Percentiles rank a stretch among this genome's conserved stretches.
phyloP scores from a whole-genome alignment of 2,113 vertebrate species.

The Paramisgurnus dabryanus region DNA sequence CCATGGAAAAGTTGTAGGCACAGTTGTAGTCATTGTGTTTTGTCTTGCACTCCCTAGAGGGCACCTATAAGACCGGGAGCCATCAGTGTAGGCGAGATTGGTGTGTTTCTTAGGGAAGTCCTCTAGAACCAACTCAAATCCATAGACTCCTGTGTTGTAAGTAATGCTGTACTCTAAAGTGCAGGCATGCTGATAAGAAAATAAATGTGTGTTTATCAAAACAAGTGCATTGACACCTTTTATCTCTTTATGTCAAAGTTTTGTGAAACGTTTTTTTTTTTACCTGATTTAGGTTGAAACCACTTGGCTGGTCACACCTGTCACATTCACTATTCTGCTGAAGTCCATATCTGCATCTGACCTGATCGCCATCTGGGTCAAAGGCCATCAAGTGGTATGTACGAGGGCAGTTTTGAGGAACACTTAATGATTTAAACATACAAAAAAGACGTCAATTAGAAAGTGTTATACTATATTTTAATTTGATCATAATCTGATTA shows the following conservation, averaged over 20 bases:
- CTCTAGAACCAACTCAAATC: slow-evolving; percentile 60
- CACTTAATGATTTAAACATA: slow-evolving; percentile 34
- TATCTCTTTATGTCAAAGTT: not conserved
- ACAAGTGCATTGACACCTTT: not conserved
- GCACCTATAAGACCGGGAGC: slow-evolving; percentile 31
- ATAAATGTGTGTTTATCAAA: not conserved
- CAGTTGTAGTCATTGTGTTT: not conserved
- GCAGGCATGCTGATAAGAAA: slow-evolving; percentile 56
- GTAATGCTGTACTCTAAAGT: slow-evolving; percentile 39
- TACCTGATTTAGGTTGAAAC: slow-evolving; percentile 65
- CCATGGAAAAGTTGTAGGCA: not conserved
- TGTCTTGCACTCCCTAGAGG: slow-evolving; percentile 25
- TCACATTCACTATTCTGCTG: slow-evolving; percentile 36
- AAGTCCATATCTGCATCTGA: slow-evolving; percentile 67
- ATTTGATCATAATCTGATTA: too few relatives aligned
- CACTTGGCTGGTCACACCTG: slow-evolving; percentile 33
- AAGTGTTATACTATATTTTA: not conserved
- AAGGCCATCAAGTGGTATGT: slow-evolving; percentile 61
- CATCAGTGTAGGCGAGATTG: slow-evolving; percentile 57
- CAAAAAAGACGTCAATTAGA: not conserved
- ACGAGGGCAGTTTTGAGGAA: slow-evolving; percentile 71
- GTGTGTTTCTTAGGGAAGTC: slow-evolving; percentile 56
- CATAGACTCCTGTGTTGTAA: not conserved
- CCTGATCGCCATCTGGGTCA: slow-evolving; percentile 70
- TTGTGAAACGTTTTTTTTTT: not conserved